A percentile compares a stretch with the other conserved stretches of the same genome.
Evolutionary conservation across 2,888 invertebrate species (phyloP).

Genomic region (Leptinotarsa peninsularis): DNA sequence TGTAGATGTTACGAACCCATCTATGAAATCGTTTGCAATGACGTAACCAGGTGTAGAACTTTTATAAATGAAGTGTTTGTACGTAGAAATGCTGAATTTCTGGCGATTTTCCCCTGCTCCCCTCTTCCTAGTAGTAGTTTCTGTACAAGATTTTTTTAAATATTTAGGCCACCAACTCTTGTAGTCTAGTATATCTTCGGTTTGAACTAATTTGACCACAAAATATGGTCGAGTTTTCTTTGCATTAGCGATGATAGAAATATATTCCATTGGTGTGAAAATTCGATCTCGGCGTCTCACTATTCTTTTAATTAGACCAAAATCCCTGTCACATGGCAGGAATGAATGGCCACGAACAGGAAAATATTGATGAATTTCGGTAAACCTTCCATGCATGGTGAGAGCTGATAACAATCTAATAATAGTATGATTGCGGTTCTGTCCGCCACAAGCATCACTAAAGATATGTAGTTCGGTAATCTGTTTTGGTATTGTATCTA

Average conservation of each 20-base stretch:
- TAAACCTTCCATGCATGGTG: too few relatives aligned
- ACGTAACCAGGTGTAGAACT: too few relatives aligned
- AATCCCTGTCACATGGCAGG: constrained; percentile 31
- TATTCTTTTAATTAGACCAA: neutral
- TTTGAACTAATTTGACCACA: constrained; percentile 26
- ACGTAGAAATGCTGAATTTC: too few relatives aligned
- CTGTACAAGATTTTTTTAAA: constrained; percentile 20
- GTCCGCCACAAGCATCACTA: constrained; percentile 31
- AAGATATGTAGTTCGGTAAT: constrained; percentile 26
- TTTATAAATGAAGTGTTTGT: too few relatives aligned
- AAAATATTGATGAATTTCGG: too few relatives aligned
- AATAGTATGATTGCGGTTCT: constrained; percentile 25
- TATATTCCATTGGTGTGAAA: constrained; percentile 30
- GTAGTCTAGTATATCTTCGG: constrained; percentile 27
- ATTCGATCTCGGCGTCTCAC: constrained; percentile 18
- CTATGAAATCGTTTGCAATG: neutral
- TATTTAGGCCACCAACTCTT: constrained; percentile 21
- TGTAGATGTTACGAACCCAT: too few relatives aligned
- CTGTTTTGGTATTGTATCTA: constrained; percentile 26
- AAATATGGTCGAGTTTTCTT: constrained; percentile 14
- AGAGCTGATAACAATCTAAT: neutral
- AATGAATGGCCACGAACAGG: neutral
- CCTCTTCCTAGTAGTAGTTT: constrained; percentile 22
- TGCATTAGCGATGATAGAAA: constrained; percentile 24
- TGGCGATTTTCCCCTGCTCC: constrained; percentile 8